phyloP scores from a whole-genome alignment of 2,797 vertebrate species.

The Dermochelys coriacea region DNA sequence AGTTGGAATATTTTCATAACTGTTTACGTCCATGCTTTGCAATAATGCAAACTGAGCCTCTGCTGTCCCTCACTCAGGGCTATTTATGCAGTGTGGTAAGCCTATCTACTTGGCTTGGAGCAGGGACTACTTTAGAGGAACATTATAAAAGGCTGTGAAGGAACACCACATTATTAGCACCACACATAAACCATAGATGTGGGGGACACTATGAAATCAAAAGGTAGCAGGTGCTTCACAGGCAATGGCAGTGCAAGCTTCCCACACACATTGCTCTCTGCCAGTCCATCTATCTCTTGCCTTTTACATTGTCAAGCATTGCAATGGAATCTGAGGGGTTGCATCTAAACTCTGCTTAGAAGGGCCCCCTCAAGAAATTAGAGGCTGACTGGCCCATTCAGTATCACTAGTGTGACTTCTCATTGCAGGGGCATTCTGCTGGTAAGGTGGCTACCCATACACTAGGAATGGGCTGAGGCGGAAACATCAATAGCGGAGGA shows the following conservation, averaged over 20 bases:
- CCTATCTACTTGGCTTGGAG: background rate
- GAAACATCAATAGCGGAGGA: background rate
- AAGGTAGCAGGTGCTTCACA: background rate
- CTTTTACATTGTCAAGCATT: background rate
- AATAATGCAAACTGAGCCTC: constrained; percentile 2
- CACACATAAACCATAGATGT: background rate
- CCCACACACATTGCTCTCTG: background rate
- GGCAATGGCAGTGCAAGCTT: background rate
- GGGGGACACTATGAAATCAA: background rate
- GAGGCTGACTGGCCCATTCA: background rate
- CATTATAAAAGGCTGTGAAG: background rate
- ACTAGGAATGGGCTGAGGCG: background rate
- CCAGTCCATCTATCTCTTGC: background rate
- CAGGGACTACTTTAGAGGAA: background rate
- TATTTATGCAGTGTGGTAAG: background rate
- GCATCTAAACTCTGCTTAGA: background rate
- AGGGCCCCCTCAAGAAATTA: background rate
- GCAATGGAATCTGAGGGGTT: background rate
- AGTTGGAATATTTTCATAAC: background rate
- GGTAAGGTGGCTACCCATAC: background rate
- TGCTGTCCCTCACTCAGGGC: background rate
- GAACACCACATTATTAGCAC: background rate
- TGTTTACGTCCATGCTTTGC: constrained; percentile 63
- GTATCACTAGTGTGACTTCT: background rate
- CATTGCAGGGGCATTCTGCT: background rate